phyloP scores from a whole-genome alignment of 53 echinoderm and acorn worm species.

The Paelopatides confundens region DNA sequence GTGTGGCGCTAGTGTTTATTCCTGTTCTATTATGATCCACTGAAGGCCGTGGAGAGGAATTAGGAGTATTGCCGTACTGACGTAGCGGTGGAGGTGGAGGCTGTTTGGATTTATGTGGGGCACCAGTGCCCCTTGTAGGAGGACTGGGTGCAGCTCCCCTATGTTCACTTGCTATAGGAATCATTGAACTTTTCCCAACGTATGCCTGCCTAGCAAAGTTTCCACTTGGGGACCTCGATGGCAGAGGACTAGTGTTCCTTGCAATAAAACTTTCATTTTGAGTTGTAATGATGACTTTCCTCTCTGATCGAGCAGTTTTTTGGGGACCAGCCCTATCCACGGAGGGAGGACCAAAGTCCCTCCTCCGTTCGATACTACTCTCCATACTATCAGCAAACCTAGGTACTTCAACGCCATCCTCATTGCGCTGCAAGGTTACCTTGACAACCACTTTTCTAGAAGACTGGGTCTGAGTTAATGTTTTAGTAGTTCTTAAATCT shows the following conservation, averaged over 20 bases:
- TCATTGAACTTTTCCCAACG: not conserved
- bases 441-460: slow-evolving; percentile 91
- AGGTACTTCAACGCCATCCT: slow-evolving; percentile 57
- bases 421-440: slow-evolving; percentile 81
- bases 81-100: slow-evolving; percentile 42
- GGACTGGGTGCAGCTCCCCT: slow-evolving; percentile 28
- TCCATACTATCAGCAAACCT: slow-evolving; percentile 29
- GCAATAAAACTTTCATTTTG: slow-evolving; percentile 52
- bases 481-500: slow-evolving; percentile 63
- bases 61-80: not conserved
- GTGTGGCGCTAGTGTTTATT: not conserved
- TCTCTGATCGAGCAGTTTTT: slow-evolving; percentile 28
- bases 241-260: slow-evolving; percentile 48
- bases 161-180: not conserved
- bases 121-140: not conserved
- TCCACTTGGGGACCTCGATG: slow-evolving; percentile 19
- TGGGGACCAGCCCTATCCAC: slow-evolving; percentile 40
- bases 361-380: slow-evolving; percentile 40
- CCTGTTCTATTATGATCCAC: slow-evolving; percentile 1
- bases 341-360: slow-evolving; percentile 20
- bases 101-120: slow-evolving; percentile 1
- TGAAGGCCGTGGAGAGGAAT: not conserved
- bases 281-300: slow-evolving; percentile 50
- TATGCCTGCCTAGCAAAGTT: not conserved
- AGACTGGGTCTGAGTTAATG: slow-evolving; percentile 44